A percentile compares a stretch with the other conserved stretches of the same genome.
Conservation (phyloP, 2,797 vertebrate species). For the Coendou prehensilis region DNA sequence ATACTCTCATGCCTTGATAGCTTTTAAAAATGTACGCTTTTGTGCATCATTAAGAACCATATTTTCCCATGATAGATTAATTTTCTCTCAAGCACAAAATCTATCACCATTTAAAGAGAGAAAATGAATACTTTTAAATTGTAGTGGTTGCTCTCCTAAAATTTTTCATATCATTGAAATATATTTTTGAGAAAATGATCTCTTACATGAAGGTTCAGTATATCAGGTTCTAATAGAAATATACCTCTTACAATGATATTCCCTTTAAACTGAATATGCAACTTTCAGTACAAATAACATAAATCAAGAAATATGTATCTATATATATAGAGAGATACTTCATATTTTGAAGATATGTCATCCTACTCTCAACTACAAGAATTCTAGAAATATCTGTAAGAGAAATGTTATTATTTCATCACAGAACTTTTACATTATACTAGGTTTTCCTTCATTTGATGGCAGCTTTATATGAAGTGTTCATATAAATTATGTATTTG, state of each 20-base stretch:
- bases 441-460: not conserved
- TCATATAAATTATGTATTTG: not conserved
- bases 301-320: not conserved
- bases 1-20: not conserved
- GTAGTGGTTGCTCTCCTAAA: not conserved
- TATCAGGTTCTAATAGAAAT: not conserved
- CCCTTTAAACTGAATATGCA: not conserved
- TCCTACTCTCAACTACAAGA: not conserved
- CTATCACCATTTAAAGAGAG: slow-evolving; percentile 56
- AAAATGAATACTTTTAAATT: slow-evolving; percentile 46
- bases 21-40: slow-evolving; percentile 44
- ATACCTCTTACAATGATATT: not conserved
- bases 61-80: slow-evolving; percentile 52
- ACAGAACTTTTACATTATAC: not conserved
- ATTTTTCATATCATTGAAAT: not conserved
- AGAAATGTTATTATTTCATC: not conserved
- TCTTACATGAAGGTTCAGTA: not conserved
- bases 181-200: not conserved
- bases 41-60: slow-evolving; percentile 35
- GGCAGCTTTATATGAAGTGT: not conserved
- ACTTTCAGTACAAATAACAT: not conserved
- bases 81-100: slow-evolving; percentile 53
- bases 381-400: not conserved
- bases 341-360: not conserved
- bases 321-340: not conserved